phyloP scores from a whole-genome alignment of 2,888 invertebrate species.

The Polia nebulosa region DNA sequence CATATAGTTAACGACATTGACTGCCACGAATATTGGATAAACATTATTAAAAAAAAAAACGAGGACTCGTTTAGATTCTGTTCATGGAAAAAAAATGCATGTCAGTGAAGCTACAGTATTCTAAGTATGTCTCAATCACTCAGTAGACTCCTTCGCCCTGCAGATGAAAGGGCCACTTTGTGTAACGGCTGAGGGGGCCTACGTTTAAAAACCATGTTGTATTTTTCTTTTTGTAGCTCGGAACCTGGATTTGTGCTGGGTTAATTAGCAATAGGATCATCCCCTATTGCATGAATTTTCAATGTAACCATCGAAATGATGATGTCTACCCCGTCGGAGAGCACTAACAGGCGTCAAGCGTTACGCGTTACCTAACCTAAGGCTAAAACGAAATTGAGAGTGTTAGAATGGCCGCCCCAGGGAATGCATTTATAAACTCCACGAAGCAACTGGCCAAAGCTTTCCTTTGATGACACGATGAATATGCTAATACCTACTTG shows the following conservation, averaged over 20 bases:
- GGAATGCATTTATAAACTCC: conserved; percentile 33
- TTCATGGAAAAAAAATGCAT: no score
- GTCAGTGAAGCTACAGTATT: not conserved
- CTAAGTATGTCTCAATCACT: not conserved
- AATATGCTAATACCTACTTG: conserved; percentile 51
- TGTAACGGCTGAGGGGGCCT: no score
- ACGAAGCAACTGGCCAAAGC: conserved; percentile 25
- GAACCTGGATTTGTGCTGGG: not conserved
- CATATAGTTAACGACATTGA: no score
- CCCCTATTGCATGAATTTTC: no score
- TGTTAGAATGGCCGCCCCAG: conserved; percentile 21
- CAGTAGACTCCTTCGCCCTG: not conserved
- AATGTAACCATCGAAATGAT: not conserved
- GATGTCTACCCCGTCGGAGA: not conserved
- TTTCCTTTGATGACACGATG: conserved; percentile 40
- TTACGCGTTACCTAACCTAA: not conserved
- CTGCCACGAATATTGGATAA: no score
- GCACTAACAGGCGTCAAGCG: not conserved
- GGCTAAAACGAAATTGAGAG: conserved; percentile 22
- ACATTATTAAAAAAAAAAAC: no score
- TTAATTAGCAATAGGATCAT: not conserved
- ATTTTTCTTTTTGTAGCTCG: not conserved
- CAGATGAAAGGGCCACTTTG: not conserved
- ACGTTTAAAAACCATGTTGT: not conserved
- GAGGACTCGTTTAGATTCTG: no score